Evolutionary conservation across 2,797 vertebrate genomes (phyloP), one percentile per base, ranked within the genome.

Genomic region (Girardinus metallicus): DNA sequence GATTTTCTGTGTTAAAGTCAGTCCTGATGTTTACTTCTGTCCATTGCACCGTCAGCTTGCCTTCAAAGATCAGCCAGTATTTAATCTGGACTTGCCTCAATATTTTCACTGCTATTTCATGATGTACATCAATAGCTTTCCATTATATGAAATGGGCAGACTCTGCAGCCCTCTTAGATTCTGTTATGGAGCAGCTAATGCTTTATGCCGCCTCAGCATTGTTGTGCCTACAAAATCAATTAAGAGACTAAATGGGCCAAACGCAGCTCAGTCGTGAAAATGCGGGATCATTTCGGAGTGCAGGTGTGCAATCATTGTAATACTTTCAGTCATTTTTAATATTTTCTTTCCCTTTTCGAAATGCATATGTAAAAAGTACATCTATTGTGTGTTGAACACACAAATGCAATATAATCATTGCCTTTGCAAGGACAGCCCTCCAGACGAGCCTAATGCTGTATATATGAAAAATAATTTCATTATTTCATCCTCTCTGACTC

Each of bases 181-280:
- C 85, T 86, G 75, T 86, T 80, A 90, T 83, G 80, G 75, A 90
- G 79, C 79, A 68, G 81, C 80, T 91, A 90, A 91, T 89, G 85
- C 90, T 89, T 90, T 90, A 88, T 87, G 89, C 91, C 87, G 82
- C 76, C 79, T 74, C 75, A 66, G 75, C 86, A 87, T 89, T 87
- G 85, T 90, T 91, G 87, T 88, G 86, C 73, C 1, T 85, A 77
- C 78, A 91, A 92, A 93, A 95, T 94, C 90, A 92, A 93, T 94
- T 90, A 94, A 88, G 87, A 85, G 83, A 80, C 87, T 92, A 93
- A 93, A 92, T 92, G 87, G 92, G 87, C 88, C 90, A 91, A 90
- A 90, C 89, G 86, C 84, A 89, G 83, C 88, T 84, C 83, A 75
- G 82, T 77, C 73, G 57, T 75, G 79, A 83, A 87, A 84, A 82